phyloP scores from a whole-genome alignment of 2,797 vertebrate species.

The Sciaenops ocellatus region DNA sequence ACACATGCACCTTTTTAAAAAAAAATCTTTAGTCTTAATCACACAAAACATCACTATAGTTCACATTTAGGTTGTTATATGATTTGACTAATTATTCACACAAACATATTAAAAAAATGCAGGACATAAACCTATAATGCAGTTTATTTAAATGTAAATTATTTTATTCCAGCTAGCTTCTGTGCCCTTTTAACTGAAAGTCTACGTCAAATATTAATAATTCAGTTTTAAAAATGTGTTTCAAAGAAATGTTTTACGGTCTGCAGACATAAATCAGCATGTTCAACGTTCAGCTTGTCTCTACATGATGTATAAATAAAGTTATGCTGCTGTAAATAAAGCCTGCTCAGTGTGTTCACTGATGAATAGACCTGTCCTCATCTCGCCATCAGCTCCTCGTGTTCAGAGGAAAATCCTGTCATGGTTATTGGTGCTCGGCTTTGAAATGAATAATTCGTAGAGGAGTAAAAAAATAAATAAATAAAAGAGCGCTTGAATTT shows the following conservation, averaged over 20 bases:
- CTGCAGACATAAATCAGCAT: background rate
- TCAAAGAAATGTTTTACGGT: background rate
- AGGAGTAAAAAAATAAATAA: background rate
- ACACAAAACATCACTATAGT: background rate
- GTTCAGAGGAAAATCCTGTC: conserved; percentile 34
- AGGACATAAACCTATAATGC: background rate
- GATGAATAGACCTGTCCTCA: background rate
- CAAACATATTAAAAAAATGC: background rate
- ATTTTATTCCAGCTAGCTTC: background rate
- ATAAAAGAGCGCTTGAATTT: conserved; percentile 6
- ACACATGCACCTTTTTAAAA: background rate
- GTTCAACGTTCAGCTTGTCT: background rate
- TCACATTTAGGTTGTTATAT: background rate
- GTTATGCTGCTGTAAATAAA: conserved; percentile 26
- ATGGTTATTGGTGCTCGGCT: conserved; percentile 11
- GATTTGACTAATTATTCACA: background rate
- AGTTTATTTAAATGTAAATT: background rate
- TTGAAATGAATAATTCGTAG: conserved; percentile 24
- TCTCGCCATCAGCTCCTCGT: background rate
- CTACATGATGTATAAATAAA: background rate
- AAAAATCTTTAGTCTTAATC: background rate
- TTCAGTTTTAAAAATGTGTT: background rate
- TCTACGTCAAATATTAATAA: conserved; percentile 10
- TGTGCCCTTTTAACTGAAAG: background rate
- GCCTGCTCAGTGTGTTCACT: background rate